Evolutionary conservation across 2,888 invertebrate genomes (phyloP), one percentile per base, ranked within the genome.

Genomic region (Acrobasis repandana): DNA sequence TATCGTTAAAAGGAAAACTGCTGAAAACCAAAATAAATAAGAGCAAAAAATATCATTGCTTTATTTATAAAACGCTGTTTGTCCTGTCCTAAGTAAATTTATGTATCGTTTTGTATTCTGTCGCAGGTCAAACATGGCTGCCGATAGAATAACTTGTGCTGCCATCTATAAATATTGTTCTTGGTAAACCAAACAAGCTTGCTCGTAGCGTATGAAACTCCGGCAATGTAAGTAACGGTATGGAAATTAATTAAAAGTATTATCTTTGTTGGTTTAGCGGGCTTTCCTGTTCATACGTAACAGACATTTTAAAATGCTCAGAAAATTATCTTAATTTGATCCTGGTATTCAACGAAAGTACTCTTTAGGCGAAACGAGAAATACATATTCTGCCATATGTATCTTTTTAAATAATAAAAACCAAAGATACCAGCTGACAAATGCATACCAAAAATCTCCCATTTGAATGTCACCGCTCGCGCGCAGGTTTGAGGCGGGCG

Each of bases 161-260:
- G 69, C 28, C 28, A 18, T 49, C 20, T 20, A 59, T 71, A 79
- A 82, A 85, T 85, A 81, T 79, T 80, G 80, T 80, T 77, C 75
- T 80, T 81, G 72, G 77, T 71, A 72, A 77, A 71, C 76, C 80
- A 82, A 84, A 85, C 80, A 79, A 54, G 18, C 54, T 36, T 20
- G 52, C n/a, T 28, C 28, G 28, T 28, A 28, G 28, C 38, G 54
- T 49, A 57, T 34, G 59, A 33, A 52, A 50, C 58, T 51, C 20
- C 36, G 38, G 10, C 58, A 46, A 47, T 36, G 47, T 54, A 61
- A 36, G 52, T 52, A 16, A 48, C 48, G 9, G 10, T 20, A 54
- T 36, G 18, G 11, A 54, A 36, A 18, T 36, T 54, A 38, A 52
- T 52, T 34, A 52, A 52, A 52, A 52, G 51, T 34, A 52, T 59